A percentile compares a stretch with the other conserved stretches of the same genome.
phyloP scores from a whole-genome alignment of 2,113 vertebrate species.

The Lophochroa leadbeateri region DNA sequence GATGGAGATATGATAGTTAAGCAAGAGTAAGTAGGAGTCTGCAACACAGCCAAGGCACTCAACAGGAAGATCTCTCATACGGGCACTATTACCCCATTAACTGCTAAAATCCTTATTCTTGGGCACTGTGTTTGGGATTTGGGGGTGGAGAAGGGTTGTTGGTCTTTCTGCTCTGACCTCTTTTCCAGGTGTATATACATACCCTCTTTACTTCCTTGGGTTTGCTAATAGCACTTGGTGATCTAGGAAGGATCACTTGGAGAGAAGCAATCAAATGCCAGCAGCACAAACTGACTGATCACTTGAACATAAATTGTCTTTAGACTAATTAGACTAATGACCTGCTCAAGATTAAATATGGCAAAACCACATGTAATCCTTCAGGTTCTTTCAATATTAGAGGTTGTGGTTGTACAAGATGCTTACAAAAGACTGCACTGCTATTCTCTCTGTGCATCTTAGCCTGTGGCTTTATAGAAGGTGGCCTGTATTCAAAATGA shows the following conservation, averaged over 20 bases:
- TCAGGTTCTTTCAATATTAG: not conserved
- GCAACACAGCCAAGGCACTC: not conserved
- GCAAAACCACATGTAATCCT: not conserved
- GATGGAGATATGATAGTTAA: accelerated
- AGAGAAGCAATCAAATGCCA: not conserved
- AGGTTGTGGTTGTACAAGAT: not conserved
- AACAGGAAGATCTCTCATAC: not conserved
- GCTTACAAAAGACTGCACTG: not conserved
- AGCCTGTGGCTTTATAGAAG: not conserved
- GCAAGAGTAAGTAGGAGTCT: not conserved
- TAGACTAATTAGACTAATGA: not conserved
- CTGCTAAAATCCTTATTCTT: not conserved
- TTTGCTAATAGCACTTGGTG: not conserved
- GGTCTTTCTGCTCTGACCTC: not conserved
- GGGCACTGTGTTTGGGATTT: not conserved
- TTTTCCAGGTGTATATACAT: not conserved
- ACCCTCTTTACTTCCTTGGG: not conserved
- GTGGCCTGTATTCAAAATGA: not conserved
- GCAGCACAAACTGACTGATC: not conserved
- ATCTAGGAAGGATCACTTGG: not conserved
- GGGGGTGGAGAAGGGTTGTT: not conserved
- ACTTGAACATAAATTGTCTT: not conserved
- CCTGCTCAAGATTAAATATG: not conserved
- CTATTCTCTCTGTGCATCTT: not conserved
- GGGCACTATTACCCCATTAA: not conserved